A percentile compares a stretch with the other conserved stretches of the same genome.
phyloP scores from a whole-genome alignment of 2,797 vertebrate genomes.

The Melanitta fusca region DNA sequence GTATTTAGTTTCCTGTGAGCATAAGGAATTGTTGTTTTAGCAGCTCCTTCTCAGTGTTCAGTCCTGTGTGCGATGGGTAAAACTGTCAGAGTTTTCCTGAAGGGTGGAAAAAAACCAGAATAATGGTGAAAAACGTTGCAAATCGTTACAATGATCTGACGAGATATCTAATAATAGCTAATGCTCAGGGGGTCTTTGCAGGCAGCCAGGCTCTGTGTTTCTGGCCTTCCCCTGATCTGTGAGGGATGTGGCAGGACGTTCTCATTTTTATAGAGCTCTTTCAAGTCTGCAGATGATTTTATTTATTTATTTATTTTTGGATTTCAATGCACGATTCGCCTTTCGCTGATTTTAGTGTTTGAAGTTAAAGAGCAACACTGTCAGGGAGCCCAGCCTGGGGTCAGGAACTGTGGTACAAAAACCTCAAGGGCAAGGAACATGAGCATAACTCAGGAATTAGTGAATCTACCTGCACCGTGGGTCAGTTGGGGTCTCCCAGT shows the following conservation, averaged over 20 bases:
- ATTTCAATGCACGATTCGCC: neutral
- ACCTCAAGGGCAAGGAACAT: rapidly evolving
- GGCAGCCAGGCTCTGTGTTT: neutral
- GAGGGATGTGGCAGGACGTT: neutral
- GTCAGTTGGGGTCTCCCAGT: rapidly evolving
- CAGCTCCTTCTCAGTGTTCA: neutral
- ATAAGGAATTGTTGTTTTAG: neutral
- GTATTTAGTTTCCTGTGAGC: neutral
- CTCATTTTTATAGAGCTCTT: neutral
- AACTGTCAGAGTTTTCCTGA: neutral
- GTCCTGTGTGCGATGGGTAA: rapidly evolving
- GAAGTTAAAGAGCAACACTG: rapidly evolving
- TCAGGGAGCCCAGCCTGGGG: rapidly evolving
- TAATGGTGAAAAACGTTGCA: neutral
- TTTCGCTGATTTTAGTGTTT: rapidly evolving
- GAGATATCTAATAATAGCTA: neutral
- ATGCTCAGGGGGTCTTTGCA: rapidly evolving
- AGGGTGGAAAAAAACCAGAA: neutral
- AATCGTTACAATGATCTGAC: neutral
- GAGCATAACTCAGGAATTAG: neutral
- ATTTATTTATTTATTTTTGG: no score
- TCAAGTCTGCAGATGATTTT: neutral
- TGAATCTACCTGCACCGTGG: rapidly evolving
- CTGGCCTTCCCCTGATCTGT: neutral
- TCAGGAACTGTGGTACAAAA: rapidly evolving